Base-by-base conservation (phyloP, 2,888 invertebrate genomes). In the Andrena haemorrhoa region DNA sequence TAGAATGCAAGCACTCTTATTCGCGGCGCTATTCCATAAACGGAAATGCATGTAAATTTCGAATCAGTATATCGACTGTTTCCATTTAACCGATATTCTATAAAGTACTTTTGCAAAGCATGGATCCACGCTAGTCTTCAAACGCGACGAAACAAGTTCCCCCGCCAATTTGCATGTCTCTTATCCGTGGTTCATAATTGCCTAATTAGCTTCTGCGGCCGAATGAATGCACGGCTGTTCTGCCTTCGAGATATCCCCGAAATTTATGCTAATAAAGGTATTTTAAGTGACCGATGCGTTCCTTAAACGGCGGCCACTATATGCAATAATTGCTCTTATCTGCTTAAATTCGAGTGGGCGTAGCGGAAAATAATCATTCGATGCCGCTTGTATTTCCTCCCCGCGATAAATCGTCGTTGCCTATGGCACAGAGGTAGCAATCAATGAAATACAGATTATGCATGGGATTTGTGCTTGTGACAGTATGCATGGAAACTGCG, bases 121-220 rank as follows among this genome's bases (percentile, higher is more conserved):
- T 69, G 3, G n/a, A 20, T 10, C 7, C 29, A 61, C 26, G 35
- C 47, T 41, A 1, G 12, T 26, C 71, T 49, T 47, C 16, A 1
- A n/a, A n/a, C 7, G 29, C 31, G 7, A 12, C 8, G 8, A n/a
- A 7, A 4, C 20, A 4, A 16, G 31, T 20, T 16, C 16, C 7
- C 16, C 7, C 23, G 12, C 5, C 23, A 4, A 10, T 53, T 53
- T 20, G 23, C 49, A 29, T n/a, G 47, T 16, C 26, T 47, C 69
- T 47, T 33, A 61, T 29, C 16, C 63, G 56, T 41, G 66, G 63
- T 68, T 77, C 73, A 29, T 77, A 82, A 82, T 77, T 72, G 66
- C 51, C 71, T 80, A 83, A 85, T 83, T 83, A 70, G 29, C 71
- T 78, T 78, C 68, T 75, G 64, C 61, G 73, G 64, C n/a, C 72